Evolutionary conservation across 2,797 vertebrate species (phyloP).

Genomic region (Sandelia bainsii): DNA sequence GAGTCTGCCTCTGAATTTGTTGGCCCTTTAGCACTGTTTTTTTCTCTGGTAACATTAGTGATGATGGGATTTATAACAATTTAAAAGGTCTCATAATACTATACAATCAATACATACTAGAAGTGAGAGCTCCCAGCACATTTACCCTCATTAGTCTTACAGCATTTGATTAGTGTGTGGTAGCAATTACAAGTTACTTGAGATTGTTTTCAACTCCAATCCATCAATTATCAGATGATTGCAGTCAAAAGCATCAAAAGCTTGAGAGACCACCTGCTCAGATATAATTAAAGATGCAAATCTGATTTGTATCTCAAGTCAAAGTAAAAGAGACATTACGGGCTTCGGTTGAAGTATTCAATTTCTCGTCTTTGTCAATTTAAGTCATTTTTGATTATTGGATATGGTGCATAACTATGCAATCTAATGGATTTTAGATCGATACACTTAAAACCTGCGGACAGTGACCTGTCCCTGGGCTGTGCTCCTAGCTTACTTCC

Average conservation of each 20-base stretch:
- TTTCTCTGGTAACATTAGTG: neutral
- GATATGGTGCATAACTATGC: constrained; percentile 14
- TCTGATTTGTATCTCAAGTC: constrained; percentile 1
- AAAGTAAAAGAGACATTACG: constrained; percentile 18
- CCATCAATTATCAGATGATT: constrained; percentile 51
- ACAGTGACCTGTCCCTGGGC: constrained; percentile 26
- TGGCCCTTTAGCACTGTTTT: constrained; percentile 39
- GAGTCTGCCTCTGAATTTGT: constrained; percentile 43
- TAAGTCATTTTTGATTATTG: constrained; percentile 35
- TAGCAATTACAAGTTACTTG: constrained; percentile 39
- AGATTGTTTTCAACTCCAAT: constrained; percentile 49
- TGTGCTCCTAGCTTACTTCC: constrained; percentile 24
- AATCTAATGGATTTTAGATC: constrained; percentile 34
- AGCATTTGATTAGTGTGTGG: constrained; percentile 61
- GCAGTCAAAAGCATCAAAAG: constrained; percentile 38
- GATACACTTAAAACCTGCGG: constrained; percentile 19
- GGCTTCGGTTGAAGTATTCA: neutral
- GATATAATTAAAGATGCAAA: constrained; percentile 36
- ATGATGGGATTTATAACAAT: constrained; percentile 51
- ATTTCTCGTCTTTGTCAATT: constrained; percentile 30
- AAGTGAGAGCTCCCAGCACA: constrained; percentile 45
- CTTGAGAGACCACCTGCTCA: constrained; percentile 44
- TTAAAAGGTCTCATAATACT: constrained; percentile 45
- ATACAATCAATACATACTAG: constrained; percentile 71
- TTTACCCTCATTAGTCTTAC: constrained; percentile 72